Evolutionary conservation across 2,113 vertebrate species (phyloP).

Genomic region (Lontra canadensis): DNA sequence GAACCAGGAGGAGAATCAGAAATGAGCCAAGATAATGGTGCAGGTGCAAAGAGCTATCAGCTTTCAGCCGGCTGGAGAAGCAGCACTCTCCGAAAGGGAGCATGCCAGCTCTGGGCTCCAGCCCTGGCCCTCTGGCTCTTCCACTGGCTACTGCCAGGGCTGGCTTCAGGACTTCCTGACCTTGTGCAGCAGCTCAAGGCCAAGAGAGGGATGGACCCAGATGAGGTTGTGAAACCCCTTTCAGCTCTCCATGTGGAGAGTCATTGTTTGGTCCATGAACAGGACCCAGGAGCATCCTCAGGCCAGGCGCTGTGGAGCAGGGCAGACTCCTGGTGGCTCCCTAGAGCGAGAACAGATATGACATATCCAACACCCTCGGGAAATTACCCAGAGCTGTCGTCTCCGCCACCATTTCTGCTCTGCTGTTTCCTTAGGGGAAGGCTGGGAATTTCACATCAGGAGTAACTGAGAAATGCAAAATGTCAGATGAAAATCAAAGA

Average conservation of each 20-base stretch:
- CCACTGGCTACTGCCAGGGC: neutral
- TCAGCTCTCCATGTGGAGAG: fast-evolving
- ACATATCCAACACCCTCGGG: neutral
- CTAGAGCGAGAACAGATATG: neutral
- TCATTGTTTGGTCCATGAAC: fast-evolving
- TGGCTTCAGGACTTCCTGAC: neutral
- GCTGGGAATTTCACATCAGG: neutral
- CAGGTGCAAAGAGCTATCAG: fast-evolving
- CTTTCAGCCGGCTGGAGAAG: fast-evolving
- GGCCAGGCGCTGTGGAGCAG: neutral
- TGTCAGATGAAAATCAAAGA: neutral
- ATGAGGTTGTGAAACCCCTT: neutral
- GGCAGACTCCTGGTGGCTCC: neutral
- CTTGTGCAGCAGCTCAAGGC: neutral
- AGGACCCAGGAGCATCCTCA: neutral
- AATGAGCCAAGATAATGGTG: neutral
- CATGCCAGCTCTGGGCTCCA: neutral
- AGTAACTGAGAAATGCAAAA: slow-evolving; percentile 15
- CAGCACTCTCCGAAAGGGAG: fast-evolving
- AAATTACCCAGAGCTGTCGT: neutral
- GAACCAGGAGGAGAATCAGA: neutral
- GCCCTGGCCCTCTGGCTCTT: neutral
- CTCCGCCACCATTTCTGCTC: neutral
- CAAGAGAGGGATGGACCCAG: neutral
- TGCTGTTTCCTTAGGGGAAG: neutral